phyloP scores from a whole-genome alignment of 2,797 vertebrate genomes.

The Sarcoramphus papa region DNA sequence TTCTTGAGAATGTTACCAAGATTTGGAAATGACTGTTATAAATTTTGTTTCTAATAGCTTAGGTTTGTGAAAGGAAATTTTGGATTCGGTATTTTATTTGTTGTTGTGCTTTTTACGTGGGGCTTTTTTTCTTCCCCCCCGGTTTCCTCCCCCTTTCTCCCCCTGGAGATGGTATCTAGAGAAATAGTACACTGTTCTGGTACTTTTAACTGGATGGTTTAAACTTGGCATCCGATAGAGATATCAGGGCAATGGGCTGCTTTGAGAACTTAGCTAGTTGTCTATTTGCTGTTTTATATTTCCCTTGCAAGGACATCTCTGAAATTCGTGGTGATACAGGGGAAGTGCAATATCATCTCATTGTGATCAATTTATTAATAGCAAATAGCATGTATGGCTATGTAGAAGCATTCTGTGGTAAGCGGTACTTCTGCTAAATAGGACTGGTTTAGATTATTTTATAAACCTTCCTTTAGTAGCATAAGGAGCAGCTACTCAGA shows the following conservation, averaged over 20 bases:
- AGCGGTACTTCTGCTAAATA: background rate
- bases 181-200: background rate
- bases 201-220: background rate
- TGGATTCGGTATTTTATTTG: background rate
- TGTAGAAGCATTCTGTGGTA: background rate
- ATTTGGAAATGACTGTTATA: background rate
- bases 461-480: background rate
- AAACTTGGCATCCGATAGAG: background rate
- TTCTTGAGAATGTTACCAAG: background rate
- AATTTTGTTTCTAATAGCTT: background rate
- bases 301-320: background rate
- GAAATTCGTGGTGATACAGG: background rate
- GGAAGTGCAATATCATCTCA: background rate
- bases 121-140: fast-evolving
- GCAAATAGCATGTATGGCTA: background rate
- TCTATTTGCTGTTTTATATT: background rate
- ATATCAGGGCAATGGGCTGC: background rate
- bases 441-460: background rate
- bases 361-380: background rate
- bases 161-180: background rate
- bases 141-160: fast-evolving
- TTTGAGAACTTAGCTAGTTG: background rate
- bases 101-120: background rate
- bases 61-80: background rate
- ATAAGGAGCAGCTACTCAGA: background rate